Evolutionary conservation across 2,113 vertebrate genomes (phyloP), one percentile per base, ranked within the genome.

Genomic region (Edolisoma coerulescens): DNA sequence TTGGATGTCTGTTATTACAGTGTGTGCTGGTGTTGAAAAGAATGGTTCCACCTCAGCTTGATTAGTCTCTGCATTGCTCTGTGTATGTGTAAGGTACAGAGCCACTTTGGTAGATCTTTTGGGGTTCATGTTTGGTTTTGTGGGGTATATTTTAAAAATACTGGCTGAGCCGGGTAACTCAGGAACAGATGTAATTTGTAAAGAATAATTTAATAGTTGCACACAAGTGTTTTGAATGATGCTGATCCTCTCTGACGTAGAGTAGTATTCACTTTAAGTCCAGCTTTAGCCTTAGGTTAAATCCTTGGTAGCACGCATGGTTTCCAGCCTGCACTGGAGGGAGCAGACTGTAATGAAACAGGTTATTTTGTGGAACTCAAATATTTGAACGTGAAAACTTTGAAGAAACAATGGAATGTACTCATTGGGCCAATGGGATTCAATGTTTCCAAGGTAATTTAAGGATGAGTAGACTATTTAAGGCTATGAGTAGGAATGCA

Each of bases 261-360:
- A 70, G 10, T 49, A 24, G 11, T 49, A 3, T 15, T 83, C 2
- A 10, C 32, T 78, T 75, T 6, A 57, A 45, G 7, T 61, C 37
- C 52, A 39, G 9, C 50, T 89, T 83, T 70, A 83, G 39, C 33
- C 39, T 75, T 30, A 47, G n/a, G 20, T 49, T 68, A 41, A 52
- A 1, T 71, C 24, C 19, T 60, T 75, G 33, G 21, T 26, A n/a
- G 16, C 1, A 1, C 16, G 20, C 1, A 0, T 37, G 32, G 7
- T 53, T 94, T 91, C 65, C 32, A 78, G 56, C 32, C 52, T 85
- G 69, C 52, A 47, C 49, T 69, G 86, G 41, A 83, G n/a, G 21
- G 44, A 94, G 41, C 24, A 76, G 79, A 69, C 67, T n/a, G 10
- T 47, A 32, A 20, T 41, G 44, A 59, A 90, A 42, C 11, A n/a